A percentile compares a stretch with the other conserved stretches of the same genome.
Conservation (phyloP, 2,113 vertebrate species). For the Pardalotus punctatus region DNA sequence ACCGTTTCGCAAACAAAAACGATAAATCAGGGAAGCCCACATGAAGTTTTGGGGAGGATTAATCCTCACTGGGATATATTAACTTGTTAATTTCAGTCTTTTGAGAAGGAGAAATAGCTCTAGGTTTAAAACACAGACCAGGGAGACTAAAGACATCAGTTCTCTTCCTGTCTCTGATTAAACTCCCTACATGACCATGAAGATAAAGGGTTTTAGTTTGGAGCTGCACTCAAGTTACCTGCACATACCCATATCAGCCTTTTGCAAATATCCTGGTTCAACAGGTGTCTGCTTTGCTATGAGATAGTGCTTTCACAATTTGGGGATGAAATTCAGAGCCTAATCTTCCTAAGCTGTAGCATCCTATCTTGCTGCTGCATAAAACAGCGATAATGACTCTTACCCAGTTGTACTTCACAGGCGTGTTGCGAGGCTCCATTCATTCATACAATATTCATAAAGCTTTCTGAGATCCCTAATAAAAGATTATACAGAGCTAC, state of each 20-base stretch:
- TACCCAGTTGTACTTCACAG: background rate
- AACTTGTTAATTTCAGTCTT: background rate
- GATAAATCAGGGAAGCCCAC: background rate
- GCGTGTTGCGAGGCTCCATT: background rate
- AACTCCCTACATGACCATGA: background rate
- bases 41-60: background rate
- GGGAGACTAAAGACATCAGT: background rate
- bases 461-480: conserved; percentile 1
- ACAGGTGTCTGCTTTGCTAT: background rate
- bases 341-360: background rate
- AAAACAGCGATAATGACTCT: background rate
- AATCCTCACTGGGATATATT: conserved; percentile 4
- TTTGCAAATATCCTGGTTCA: background rate
- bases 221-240: background rate
- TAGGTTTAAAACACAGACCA: background rate
- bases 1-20: background rate
- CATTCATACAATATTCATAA: conserved; percentile 12
- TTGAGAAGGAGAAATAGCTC: background rate
- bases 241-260: background rate
- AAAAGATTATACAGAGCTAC: background rate
- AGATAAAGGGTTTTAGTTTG: background rate
- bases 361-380: background rate
- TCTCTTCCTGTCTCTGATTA: background rate
- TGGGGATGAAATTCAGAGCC: background rate
- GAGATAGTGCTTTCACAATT: background rate